Evolutionary conservation across 2,113 vertebrate genomes (phyloP), one percentile per base, ranked within the genome.

Genomic region (Leiothrix lutea): DNA sequence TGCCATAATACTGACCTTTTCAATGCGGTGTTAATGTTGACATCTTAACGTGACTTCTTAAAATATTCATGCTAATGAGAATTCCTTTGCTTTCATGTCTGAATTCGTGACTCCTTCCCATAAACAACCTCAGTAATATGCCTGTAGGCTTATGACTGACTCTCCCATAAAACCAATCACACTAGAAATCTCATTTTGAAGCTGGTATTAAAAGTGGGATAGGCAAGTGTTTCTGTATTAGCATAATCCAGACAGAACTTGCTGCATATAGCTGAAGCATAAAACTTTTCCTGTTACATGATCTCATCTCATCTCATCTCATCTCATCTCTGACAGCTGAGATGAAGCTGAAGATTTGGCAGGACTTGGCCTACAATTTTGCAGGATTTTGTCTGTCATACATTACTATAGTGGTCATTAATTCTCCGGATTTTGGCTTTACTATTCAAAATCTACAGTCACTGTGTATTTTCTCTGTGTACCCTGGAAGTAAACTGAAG

Each of bases 1-100:
- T 82, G 15, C 28, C 31, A 42, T 50, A 65, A 66, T 61, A 66
- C 8, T 54, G 50, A 80, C 28, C 42, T 85, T 94, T 86, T 57
- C 38, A 77, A 45, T 47, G 20, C 4, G 2, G 6, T 88, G 60
- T 77, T 83, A 80, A 35, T 65, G 17, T 20, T 88, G 60, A 45
- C 7, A 29, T 53, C 9, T 77, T 77, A 66, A 86, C 88, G 13
- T 25, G 17, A 31, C n/a, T 92, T 71, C 22, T 93, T 88, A 71
- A 84, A 87, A 84, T 66, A 86, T 74, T 77, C 38, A 58, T 74
- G 56, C 9, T 50, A 66, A 33, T 44, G 60, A 94, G 33, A 44
- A 86, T 66, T 86, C 33, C 51, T 74, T 92, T 60, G 33, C 26
- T 95, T 95, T 94, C 64, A 58, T 78, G 77, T 88, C 77, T 83